phyloP scores from a whole-genome alignment of 1,140 invertebrate species.

The Aphaenogaster ashmeadi region DNA sequence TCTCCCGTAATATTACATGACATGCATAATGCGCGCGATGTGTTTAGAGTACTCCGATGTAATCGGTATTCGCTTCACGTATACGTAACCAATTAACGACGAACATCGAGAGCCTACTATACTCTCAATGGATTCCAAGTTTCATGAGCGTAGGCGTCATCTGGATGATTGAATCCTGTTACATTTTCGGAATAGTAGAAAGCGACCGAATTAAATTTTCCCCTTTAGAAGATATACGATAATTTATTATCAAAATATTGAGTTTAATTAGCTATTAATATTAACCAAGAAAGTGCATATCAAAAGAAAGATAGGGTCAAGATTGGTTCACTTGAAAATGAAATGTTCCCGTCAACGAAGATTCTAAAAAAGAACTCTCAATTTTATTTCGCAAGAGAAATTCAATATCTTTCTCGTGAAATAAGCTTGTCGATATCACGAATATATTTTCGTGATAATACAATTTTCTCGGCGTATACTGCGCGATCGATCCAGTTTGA shows the following conservation, averaged over 20 bases:
- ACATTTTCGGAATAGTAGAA: not conserved
- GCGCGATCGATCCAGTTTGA: not conserved
- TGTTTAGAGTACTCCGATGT: conserved; percentile 17
- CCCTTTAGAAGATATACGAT: not conserved
- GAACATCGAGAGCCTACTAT: conserved; percentile 30
- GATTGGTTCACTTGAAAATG: not conserved
- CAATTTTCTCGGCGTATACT: not conserved
- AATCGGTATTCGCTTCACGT: conserved; percentile 53
- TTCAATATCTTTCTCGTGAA: not conserved
- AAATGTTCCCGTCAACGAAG: not conserved
- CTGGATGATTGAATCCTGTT: not conserved
- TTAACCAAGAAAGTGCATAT: not conserved
- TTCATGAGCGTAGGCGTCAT: conserved; percentile 16
- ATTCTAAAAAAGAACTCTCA: not conserved
- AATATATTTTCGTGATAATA: conserved; percentile 4
- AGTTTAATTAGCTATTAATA: conserved; percentile 13
- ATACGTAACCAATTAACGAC: conserved; percentile 44
- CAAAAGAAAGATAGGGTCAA: not conserved
- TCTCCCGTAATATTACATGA: not conserved
- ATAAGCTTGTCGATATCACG: conserved; percentile 5
- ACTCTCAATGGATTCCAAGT: conserved; percentile 47
- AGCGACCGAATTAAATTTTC: conserved; percentile 23
- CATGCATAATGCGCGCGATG: not conserved
- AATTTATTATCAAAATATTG: conserved; percentile 20
- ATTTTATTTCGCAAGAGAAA: not conserved